Evolutionary conservation across 2,113 vertebrate species (phyloP), one percentile per base, ranked within the genome.

Genomic region (Aleadryas rufinucha): DNA sequence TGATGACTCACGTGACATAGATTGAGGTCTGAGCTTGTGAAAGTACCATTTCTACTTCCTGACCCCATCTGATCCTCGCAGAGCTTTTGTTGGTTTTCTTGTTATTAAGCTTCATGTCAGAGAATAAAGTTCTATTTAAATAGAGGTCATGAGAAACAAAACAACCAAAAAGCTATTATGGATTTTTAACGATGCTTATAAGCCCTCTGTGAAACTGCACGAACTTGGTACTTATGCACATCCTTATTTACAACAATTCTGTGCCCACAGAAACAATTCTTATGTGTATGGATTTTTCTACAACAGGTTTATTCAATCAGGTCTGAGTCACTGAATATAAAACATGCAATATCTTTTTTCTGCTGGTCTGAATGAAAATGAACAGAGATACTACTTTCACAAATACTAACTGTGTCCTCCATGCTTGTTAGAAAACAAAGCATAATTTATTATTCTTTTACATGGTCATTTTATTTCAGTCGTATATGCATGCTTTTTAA

Each of bases 281-380:
- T 88, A 35, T 14, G 23, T 53, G 7, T 60, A 92, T 94, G 42
- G 75, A 92, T 92, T 96, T 92, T 94, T 87, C 52, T 75, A 41
- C 23, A 89, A 26, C 10, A 78, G 4, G 10, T 45, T 87, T 87
- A 76, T 89, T 94, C 79, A 84, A 24, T 82, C 79, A 82, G 6
- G 54, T 89, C 63, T 92, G 44, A 96, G 49, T 31, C n/a, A 66
- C 52, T 54, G 64, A 78, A 75, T 91, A 93, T 83, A 96, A 89
- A 93, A 18, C 17, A 84, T 45, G 23, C 11, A 81, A 33, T 84
- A 71, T 54, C 7, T 90, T 81, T 72, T 70, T 64, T 65, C 30
- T 50, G 5, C 23, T 84, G 18, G 17, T 24, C 30, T 89, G 69
- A 94, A 94, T 65, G 28, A 69, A 89, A 96, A 93, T 41, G 16